These are phyloP conservation scores for Rhogogaster chlorosoma DNA, from an alignment of 2,888 invertebrate species.

Conservation along the genomic window DNA sequence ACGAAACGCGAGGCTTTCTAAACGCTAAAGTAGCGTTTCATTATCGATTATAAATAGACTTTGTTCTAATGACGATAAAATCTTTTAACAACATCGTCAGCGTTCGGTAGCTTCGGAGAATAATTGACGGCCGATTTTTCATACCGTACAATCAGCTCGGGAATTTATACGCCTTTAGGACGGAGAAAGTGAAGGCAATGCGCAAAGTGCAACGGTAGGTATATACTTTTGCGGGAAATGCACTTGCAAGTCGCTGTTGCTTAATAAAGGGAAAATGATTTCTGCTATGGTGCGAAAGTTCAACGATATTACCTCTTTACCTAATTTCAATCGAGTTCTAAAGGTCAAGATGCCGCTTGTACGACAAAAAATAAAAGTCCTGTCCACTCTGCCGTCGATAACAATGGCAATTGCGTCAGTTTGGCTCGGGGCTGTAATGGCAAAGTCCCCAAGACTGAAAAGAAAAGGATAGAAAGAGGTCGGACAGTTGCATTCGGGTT, in stretches of 20 bases:
- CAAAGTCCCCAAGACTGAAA: background rate
- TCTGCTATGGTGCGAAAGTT: background rate
- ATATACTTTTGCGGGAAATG: constrained; percentile 6
- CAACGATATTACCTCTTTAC: background rate
- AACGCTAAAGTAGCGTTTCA: background rate
- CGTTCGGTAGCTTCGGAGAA: background rate
- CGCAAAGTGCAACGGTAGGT: background rate
- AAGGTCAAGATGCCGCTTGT: constrained; percentile 12
- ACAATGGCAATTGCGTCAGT: background rate
- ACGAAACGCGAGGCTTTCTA: background rate
- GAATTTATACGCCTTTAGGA: background rate
- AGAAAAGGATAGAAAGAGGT: background rate
- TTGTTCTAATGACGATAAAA: background rate
- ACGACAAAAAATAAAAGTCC: background rate
- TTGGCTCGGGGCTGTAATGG: background rate
- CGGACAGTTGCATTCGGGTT: background rate
- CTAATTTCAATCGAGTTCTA: background rate
- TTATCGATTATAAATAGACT: background rate
- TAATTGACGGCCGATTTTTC: background rate
- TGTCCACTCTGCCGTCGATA: background rate
- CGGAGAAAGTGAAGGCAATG: constrained; percentile 4
- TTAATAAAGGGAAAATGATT: background rate
- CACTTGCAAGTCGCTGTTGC: background rate
- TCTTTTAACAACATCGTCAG: background rate
- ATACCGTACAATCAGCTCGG: background rate